A percentile compares a stretch with the other conserved stretches of the same genome.
These are phyloP conservation scores for Urocynchramus pylzowi DNA, from an alignment of 2,113 vertebrate species.

Conservation along the genomic window DNA sequence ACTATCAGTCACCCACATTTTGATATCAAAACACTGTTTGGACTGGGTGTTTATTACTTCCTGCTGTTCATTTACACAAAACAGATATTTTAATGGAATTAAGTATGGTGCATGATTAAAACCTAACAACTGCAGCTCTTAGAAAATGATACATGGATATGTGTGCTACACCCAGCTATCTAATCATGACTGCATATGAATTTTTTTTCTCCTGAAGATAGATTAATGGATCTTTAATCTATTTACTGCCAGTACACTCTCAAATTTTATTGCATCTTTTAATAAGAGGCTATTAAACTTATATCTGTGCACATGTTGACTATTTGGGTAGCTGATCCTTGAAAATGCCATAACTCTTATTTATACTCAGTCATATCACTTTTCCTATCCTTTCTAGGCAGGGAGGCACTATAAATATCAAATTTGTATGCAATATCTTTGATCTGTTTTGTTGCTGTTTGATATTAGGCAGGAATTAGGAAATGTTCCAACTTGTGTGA, in stretches of 20 bases:
- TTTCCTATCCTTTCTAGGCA: slow-evolving; percentile 9
- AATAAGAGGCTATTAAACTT: slow-evolving; percentile 35
- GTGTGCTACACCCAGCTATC: background rate
- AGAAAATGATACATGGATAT: background rate
- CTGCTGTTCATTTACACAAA: slow-evolving; percentile 8
- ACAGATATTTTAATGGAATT: background rate
- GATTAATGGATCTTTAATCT: slow-evolving; percentile 54
- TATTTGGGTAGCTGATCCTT: slow-evolving; percentile 31
- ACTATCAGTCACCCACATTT: background rate
- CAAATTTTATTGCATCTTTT: slow-evolving; percentile 59
- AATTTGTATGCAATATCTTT: slow-evolving; percentile 49
- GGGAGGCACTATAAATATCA: slow-evolving; percentile 5
- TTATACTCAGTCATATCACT: slow-evolving; percentile 31
- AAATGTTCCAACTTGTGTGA: background rate
- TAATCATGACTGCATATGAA: background rate
- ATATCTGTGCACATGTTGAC: slow-evolving; percentile 18
- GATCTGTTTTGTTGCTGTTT: slow-evolving; percentile 6
- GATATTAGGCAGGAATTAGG: slow-evolving; percentile 38
- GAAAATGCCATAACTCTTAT: slow-evolving; percentile 40
- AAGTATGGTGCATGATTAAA: background rate
- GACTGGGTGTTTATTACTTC: slow-evolving; percentile 6
- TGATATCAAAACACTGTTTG: background rate
- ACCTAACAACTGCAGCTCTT: background rate
- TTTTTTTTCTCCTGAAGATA: slow-evolving; percentile 26
- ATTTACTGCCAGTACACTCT: slow-evolving; percentile 25